A percentile compares a stretch with the other conserved stretches of the same genome.
These are phyloP conservation scores for Acromyrmex echinatior DNA, from an alignment of 1,140 invertebrate genomes.

Conservation along the genomic window DNA sequence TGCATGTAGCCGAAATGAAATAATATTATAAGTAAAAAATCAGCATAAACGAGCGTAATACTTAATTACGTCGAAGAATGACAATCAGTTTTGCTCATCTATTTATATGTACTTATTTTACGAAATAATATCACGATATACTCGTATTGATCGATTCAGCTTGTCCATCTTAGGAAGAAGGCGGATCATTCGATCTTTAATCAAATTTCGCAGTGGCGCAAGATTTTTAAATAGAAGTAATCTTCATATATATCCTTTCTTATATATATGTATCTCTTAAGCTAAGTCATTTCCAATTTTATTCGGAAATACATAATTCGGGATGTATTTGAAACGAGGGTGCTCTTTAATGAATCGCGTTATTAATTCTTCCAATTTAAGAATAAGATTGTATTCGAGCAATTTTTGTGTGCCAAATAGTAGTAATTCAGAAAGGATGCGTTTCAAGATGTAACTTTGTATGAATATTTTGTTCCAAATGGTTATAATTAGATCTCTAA, in stretches of 20 bases:
- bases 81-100: conserved; percentile 64
- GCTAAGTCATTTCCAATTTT: conserved; percentile 53
- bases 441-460: not conserved
- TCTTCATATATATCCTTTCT: conserved; percentile 62
- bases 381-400: not conserved
- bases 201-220: conserved; percentile 55
- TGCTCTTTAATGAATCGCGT: conserved; percentile 1
- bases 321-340: conserved; percentile 47
- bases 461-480: conserved; percentile 31
- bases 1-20: conserved; percentile 45
- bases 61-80: conserved; percentile 60
- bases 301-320: conserved; percentile 35
- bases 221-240: conserved; percentile 55
- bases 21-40: conserved; percentile 43
- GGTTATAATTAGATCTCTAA: conserved; percentile 6
- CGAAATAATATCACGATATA: conserved; percentile 56
- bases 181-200: conserved; percentile 52
- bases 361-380: conserved; percentile 44
- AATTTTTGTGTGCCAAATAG: conserved; percentile 46
- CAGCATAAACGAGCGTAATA: conserved; percentile 52
- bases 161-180: conserved; percentile 33
- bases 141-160: conserved; percentile 57
- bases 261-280: conserved; percentile 59
- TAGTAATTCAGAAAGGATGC: not conserved
- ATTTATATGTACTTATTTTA: conserved; percentile 60